Evolutionary conservation across 2,797 vertebrate species (phyloP), one percentile per base, ranked within the genome.

Genomic region (Rhabdomys pumilio): DNA sequence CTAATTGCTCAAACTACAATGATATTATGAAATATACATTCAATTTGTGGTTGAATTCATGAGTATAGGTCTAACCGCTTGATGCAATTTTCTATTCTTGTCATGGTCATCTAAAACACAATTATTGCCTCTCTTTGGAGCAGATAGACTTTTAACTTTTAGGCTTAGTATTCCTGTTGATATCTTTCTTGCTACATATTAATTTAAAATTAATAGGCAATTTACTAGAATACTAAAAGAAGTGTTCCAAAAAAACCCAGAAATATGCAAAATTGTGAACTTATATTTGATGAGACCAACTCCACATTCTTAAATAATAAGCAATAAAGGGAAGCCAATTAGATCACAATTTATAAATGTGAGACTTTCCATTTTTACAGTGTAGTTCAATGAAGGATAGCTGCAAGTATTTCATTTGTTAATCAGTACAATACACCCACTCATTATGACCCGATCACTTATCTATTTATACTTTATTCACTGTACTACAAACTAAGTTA

Each of bases 1-100:
- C 63, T 95, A 96, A 87, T 87, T 94, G 57, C 69, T 95, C 89
- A 96, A 89, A 90, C 94, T 95, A 57, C 44, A 94, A 95, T 61
- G 65, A 84, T 84, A 94, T 94, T 94, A 82, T 90, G 11, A 92
- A 96, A 24, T 22, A 38, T 8, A 38, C 69, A 61, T 4, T 47
- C 91, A 82, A 76, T 83, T 85, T 92, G 7, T 96, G 59, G 34
- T 86, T 87, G 89, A 67, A 91, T 89, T 59, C 44, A 69, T n/a
- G n/a, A 22, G 61, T 12, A 44, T 10, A 89, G 50, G 61, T 72
- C 8, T 20, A 84, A 61, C 19, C 73, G 3, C 50, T 81, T 63
- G 38, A 53, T 91, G 85, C 17, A 44, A 65, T 73, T 67, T 14
- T 4, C 19, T 84, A 24, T 41, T 61, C 20, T 12, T 72, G 13